These are phyloP conservation scores for Pituophis catenifer DNA, from an alignment of 2,113 vertebrate species.

Conservation along the genomic window DNA sequence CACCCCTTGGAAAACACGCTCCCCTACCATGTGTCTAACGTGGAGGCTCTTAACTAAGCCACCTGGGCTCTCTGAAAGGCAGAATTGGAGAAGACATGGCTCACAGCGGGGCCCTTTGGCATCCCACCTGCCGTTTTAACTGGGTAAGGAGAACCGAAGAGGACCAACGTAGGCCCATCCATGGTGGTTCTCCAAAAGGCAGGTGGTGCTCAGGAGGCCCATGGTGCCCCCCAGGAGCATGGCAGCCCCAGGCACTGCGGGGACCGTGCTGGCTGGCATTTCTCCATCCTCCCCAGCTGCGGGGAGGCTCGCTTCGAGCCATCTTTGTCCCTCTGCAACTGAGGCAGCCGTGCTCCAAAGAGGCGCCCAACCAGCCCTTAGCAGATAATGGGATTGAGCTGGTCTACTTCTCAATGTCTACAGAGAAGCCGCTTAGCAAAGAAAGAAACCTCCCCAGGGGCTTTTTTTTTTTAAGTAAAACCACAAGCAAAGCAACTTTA, in stretches of 20 bases:
- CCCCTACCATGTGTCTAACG: background rate
- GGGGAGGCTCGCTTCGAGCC: background rate
- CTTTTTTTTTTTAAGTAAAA: background rate
- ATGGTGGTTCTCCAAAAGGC: background rate
- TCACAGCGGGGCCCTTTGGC: background rate
- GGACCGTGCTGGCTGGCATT: background rate
- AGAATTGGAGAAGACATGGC: background rate
- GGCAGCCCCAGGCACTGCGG: accelerated
- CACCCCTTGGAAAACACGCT: background rate
- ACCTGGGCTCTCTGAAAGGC: background rate
- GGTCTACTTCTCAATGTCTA: background rate
- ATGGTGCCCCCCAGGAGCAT: background rate
- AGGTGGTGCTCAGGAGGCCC: background rate
- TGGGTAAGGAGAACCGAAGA: background rate
- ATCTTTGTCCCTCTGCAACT: accelerated
- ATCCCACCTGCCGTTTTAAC: background rate
- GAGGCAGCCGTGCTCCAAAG: background rate
- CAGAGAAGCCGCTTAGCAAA: background rate
- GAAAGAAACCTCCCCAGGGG: background rate
- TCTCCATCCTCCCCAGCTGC: accelerated
- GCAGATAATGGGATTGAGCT: background rate
- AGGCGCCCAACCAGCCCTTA: background rate
- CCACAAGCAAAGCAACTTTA: background rate
- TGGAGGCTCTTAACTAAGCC: background rate
- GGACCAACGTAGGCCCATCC: background rate